phyloP scores from a whole-genome alignment of 2,113 vertebrate genomes.

The Anser cygnoides region DNA sequence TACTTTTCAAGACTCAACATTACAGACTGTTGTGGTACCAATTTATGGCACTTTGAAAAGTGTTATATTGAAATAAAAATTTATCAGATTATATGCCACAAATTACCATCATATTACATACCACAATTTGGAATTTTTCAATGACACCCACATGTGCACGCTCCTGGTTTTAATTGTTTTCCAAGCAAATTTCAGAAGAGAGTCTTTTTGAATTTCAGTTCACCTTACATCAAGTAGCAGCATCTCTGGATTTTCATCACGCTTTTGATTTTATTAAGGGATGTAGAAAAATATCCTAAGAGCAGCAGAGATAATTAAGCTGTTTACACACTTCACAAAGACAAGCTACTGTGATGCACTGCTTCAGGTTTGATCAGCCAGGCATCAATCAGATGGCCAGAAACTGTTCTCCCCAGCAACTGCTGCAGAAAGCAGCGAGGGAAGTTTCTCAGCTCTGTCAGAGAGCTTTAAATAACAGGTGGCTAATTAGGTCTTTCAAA shows the following conservation, averaged over 20 bases:
- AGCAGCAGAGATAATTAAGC: not conserved
- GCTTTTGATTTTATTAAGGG: not conserved
- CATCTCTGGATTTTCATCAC: not conserved
- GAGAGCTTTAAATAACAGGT: not conserved
- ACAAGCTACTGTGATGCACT: not conserved
- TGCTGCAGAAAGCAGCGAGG: not conserved
- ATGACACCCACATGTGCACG: not conserved
- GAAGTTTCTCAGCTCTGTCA: not conserved
- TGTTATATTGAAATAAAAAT: not conserved
- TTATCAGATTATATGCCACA: not conserved
- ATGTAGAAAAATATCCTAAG: not conserved
- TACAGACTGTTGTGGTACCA: too few relatives aligned
- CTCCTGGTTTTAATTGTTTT: constrained; percentile 11
- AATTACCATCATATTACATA: not conserved
- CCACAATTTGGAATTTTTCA: not conserved
- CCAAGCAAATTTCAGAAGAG: not conserved
- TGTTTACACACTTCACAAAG: not conserved
- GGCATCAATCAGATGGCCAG: not conserved
- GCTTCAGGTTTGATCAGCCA: not conserved
- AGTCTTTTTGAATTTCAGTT: not conserved
- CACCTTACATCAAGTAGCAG: not conserved
- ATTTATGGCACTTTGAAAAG: not conserved
- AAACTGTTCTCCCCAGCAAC: not conserved
- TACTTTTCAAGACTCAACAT: not conserved
- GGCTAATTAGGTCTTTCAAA: not conserved